These are phyloP conservation scores for Meda fulgida DNA, from an alignment of 2,797 vertebrate genomes.

Conservation along the genomic window DNA sequence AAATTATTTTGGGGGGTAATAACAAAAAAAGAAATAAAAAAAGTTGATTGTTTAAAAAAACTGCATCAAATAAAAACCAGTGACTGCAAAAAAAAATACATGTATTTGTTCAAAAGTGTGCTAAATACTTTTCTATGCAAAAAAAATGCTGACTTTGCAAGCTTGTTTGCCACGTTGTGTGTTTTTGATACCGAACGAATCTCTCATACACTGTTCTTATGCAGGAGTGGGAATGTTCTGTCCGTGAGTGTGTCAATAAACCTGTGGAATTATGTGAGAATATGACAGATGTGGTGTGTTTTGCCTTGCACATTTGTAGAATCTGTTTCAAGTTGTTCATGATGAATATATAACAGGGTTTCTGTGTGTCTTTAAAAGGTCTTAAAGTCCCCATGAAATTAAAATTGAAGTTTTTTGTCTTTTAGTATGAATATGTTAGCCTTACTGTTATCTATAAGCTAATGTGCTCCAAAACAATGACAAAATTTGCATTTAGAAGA, in stretches of 20 bases:
- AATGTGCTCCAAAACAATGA: too few species aligned
- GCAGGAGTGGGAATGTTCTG: constrained; percentile 13
- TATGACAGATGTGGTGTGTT: background rate
- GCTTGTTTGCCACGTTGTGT: constrained; percentile 1
- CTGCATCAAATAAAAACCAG: constrained; percentile 24
- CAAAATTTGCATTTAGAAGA: too few species aligned
- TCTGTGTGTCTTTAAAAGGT: background rate
- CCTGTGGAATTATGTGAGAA: constrained; percentile 16
- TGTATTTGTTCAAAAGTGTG: constrained; percentile 28
- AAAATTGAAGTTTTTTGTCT: too few species aligned
- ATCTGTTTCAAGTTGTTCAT: background rate
- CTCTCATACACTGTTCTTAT: background rate
- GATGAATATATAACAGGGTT: background rate
- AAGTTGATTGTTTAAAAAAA: constrained; percentile 20
- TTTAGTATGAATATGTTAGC: too few species aligned
- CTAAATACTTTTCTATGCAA: constrained; percentile 51
- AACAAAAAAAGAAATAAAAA: background rate
- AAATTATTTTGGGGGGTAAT: background rate
- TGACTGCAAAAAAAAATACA: constrained; percentile 31
- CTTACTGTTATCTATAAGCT: too few species aligned
- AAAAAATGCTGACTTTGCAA: background rate
- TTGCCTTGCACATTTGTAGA: background rate
- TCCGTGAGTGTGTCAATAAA: constrained; percentile 26
- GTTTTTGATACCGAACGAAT: constrained; percentile 37
- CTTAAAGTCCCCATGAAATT: too few species aligned